A percentile compares a stretch with the other conserved stretches of the same genome.
Conservation (phyloP, 2,888 invertebrate species). For the Seira musarum region DNA sequence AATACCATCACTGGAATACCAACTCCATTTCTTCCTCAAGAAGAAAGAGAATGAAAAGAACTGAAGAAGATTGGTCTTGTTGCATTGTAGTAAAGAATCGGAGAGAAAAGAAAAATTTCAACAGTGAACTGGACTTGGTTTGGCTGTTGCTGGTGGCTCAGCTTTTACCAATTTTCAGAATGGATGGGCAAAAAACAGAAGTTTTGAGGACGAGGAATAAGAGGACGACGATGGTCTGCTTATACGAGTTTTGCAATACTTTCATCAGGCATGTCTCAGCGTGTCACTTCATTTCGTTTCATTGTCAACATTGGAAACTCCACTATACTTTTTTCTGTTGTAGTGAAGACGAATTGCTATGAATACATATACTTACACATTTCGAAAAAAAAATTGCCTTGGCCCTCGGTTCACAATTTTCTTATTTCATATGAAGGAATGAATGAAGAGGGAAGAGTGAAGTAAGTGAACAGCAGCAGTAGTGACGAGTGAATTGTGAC, state of each 20-base stretch:
- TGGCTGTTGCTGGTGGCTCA: no score
- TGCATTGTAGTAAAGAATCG: not conserved
- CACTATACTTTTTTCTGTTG: not conserved
- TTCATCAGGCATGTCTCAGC: constrained; percentile 59
- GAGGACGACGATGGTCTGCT: not conserved
- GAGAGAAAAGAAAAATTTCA: not conserved
- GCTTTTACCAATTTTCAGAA: not conserved
- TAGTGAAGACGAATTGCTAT: not conserved
- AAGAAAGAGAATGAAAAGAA: not conserved
- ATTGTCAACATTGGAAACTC: constrained; percentile 44
- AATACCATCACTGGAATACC: not conserved
- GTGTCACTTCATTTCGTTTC: constrained; percentile 56
- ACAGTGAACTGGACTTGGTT: not conserved
- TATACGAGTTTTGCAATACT: constrained; percentile 48
- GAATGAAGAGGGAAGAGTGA: no score
- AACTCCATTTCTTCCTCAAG: not conserved
- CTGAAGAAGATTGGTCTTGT: constrained; percentile 8
- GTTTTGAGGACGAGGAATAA: not conserved
- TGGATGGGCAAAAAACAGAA: not conserved
- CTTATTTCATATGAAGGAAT: no score
- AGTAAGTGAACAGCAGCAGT: no score
- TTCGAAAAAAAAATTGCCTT: no score
- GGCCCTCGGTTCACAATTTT: no score
- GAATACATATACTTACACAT: no score
- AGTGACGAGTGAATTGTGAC: no score